These are phyloP conservation scores for Mohoua ochrocephala DNA, from an alignment of 2,113 vertebrate genomes.

Conservation along the genomic window DNA sequence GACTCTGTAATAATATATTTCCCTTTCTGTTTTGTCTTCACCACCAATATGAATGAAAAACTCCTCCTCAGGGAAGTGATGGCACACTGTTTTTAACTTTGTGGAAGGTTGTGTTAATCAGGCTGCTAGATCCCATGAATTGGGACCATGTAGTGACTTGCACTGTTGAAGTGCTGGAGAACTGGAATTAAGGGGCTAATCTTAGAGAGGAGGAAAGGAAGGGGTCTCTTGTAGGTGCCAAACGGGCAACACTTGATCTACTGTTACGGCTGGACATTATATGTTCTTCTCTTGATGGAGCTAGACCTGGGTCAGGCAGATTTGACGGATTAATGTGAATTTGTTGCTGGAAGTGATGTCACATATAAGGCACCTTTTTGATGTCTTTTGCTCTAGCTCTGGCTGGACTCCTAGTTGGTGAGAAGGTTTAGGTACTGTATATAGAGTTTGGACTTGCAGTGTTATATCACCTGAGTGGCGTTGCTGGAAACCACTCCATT, in stretches of 20 bases:
- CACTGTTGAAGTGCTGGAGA: background rate
- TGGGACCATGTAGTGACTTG: background rate
- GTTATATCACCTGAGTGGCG: background rate
- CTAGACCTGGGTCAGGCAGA: background rate
- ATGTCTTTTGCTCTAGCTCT: background rate
- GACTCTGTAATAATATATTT: background rate
- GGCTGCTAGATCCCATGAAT: background rate
- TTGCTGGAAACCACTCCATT: background rate
- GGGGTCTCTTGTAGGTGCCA: background rate
- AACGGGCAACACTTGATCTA: background rate
- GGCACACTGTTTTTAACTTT: background rate
- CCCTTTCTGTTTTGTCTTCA: background rate
- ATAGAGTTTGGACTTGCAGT: background rate
- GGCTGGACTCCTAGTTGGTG: background rate
- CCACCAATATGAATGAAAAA: background rate
- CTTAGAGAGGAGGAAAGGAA: background rate
- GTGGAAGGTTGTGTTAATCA: background rate
- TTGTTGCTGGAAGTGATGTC: background rate
- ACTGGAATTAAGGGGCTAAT: background rate
- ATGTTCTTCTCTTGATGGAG: background rate
- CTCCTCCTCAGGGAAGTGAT: background rate
- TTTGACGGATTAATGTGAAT: background rate
- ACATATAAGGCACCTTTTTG: background rate
- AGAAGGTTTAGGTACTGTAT: background rate
- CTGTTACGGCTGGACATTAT: background rate